Percentiles rank a stretch among this genome's conserved stretches.
Conservation (phyloP, 2,888 invertebrate genomes). For the Blastobasis lacticolella region DNA sequence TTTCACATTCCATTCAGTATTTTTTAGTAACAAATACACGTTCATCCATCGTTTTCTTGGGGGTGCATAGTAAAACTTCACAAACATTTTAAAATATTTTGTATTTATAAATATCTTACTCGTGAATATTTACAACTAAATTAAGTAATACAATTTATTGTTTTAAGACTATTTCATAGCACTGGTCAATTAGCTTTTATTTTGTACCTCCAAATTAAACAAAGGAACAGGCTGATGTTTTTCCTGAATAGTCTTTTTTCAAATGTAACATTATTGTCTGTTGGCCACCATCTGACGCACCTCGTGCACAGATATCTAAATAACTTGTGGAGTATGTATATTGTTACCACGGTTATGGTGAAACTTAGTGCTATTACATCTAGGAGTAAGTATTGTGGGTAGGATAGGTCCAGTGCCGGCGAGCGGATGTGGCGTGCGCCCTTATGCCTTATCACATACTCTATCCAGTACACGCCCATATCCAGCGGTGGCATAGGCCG, state of each 20-base stretch:
- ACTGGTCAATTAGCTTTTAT: conserved; percentile 48
- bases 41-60: no score
- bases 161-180: conserved; percentile 11
- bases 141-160: conserved; percentile 15
- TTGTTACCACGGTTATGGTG: conserved; percentile 34
- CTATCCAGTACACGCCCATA: conserved; percentile 77
- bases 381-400: conserved; percentile 59
- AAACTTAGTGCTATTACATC: conserved; percentile 52
- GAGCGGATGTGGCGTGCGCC: conserved; percentile 69
- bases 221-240: conserved; percentile 46
- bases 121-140: conserved; percentile 48
- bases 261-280: conserved; percentile 39
- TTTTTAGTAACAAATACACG: no score
- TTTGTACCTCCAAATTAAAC: conserved; percentile 57
- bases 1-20: no score
- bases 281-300: conserved; percentile 60
- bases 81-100: background rate
- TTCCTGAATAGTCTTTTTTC: conserved; percentile 52
- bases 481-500: conserved; percentile 74
- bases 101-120: conserved; percentile 49
- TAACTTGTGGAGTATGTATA: conserved; percentile 48
- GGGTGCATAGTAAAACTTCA: no score
- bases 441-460: conserved; percentile 75
- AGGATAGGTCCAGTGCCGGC: conserved; percentile 61
- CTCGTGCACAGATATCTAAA: conserved; percentile 57